Conservation (phyloP, 2,113 vertebrate genomes). For the Bombycilla garrulus region DNA sequence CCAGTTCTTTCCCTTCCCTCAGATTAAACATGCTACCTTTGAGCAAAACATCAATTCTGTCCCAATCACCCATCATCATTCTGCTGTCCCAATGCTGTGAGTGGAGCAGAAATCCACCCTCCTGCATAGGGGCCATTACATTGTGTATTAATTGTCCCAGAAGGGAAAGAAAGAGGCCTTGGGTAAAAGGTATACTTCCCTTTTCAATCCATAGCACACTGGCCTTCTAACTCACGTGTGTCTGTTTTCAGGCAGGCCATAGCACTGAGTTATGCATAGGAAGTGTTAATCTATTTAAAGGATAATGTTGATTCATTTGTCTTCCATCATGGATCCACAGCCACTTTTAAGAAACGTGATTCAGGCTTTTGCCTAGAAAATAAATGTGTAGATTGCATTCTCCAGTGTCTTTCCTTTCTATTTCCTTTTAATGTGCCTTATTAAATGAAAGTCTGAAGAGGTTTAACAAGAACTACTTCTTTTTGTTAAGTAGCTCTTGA, state of each 20-base stretch:
- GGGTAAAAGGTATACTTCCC: neutral
- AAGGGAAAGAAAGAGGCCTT: neutral
- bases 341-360: neutral
- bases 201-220: neutral
- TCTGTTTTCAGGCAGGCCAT: neutral
- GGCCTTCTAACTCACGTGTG: fast-evolving
- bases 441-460: neutral
- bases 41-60: neutral
- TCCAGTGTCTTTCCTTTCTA: neutral
- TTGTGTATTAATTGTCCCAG: neutral
- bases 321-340: neutral
- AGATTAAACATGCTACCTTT: neutral
- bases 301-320: neutral
- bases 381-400: neutral
- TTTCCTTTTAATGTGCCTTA: neutral
- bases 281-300: neutral
- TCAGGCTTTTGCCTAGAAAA: neutral
- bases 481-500: neutral
- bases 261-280: neutral
- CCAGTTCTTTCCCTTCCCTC: neutral
- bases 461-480: neutral
- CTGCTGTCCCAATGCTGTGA: neutral
- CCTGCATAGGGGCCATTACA: neutral
- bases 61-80: neutral
- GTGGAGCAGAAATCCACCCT: neutral